Evolutionary conservation across 1,140 invertebrate species (phyloP).

Genomic region (Metopolophium dirhodum): DNA sequence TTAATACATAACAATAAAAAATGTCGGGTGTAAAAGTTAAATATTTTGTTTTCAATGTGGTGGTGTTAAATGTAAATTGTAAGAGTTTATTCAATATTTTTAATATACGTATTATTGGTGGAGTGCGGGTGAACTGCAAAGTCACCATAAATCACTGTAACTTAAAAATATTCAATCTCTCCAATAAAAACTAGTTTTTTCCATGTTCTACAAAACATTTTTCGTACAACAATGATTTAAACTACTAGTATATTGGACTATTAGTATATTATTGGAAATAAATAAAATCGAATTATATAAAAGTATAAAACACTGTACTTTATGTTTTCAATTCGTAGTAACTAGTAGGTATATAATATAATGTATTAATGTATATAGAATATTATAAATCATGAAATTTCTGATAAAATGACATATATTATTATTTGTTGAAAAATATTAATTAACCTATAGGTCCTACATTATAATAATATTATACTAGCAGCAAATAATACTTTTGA

Average conservation of each 20-base stretch:
- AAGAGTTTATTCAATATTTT: not conserved
- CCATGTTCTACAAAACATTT: not conserved
- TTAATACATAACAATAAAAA: not conserved
- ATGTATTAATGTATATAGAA: not conserved
- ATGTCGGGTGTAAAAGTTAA: not conserved
- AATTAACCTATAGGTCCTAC: not conserved
- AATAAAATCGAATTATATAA: slow-evolving; percentile 4
- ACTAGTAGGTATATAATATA: not conserved
- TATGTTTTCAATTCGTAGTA: not conserved
- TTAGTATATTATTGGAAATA: not conserved
- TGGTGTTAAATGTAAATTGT: not conserved
- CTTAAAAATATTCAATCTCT: not conserved
- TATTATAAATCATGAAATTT: not conserved
- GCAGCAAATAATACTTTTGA: not conserved
- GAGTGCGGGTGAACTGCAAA: not conserved
- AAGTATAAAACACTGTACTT: not conserved
- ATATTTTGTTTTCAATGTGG: not conserved
- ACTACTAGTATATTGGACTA: not conserved
- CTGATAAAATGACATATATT: not conserved
- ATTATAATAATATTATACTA: not conserved
- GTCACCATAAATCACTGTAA: not conserved
- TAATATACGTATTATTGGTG: not conserved
- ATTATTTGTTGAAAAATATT: not conserved
- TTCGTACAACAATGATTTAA: not conserved
- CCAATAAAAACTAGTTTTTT: not conserved